Evolutionary conservation across 1,140 invertebrate species (phyloP).

Genomic region (Adoxophyes honmai): DNA sequence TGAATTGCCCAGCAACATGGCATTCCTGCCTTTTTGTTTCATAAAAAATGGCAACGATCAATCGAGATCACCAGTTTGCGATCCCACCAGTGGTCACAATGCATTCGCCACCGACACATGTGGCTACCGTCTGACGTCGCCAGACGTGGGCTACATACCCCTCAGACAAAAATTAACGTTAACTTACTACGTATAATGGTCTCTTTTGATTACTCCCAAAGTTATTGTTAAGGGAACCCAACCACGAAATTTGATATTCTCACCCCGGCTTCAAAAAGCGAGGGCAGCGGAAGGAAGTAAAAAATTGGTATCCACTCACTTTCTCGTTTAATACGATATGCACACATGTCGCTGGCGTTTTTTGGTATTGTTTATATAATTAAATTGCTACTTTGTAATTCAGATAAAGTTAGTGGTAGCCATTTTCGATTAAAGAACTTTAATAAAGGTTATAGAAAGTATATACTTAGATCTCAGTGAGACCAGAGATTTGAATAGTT

Average conservation of each 20-base stretch:
- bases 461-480: too few relatives aligned
- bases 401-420: too few relatives aligned
- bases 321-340: slow-evolving; percentile 49
- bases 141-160: background rate
- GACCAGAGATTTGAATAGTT: too few relatives aligned
- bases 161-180: too few relatives aligned
- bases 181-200: too few relatives aligned
- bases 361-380: slow-evolving; percentile 20
- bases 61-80: slow-evolving; percentile 56
- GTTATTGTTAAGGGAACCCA: background rate
- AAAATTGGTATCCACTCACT: slow-evolving; percentile 66
- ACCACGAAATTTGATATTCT: slow-evolving; percentile 65
- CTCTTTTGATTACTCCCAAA: too few relatives aligned
- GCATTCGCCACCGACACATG: slow-evolving; percentile 58
- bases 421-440: too few relatives aligned
- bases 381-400: too few relatives aligned
- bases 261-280: slow-evolving; percentile 65
- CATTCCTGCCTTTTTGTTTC: slow-evolving; percentile 30
- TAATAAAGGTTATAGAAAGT: too few relatives aligned
- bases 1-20: slow-evolving; percentile 62
- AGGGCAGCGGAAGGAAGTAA: slow-evolving; percentile 72
- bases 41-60: slow-evolving; percentile 49
- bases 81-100: slow-evolving; percentile 53
- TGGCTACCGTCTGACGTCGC: slow-evolving; percentile 62
- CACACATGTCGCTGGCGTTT: slow-evolving; percentile 52